Evolutionary conservation across 2,797 vertebrate species (phyloP).

Genomic region (Lophius americanus): DNA sequence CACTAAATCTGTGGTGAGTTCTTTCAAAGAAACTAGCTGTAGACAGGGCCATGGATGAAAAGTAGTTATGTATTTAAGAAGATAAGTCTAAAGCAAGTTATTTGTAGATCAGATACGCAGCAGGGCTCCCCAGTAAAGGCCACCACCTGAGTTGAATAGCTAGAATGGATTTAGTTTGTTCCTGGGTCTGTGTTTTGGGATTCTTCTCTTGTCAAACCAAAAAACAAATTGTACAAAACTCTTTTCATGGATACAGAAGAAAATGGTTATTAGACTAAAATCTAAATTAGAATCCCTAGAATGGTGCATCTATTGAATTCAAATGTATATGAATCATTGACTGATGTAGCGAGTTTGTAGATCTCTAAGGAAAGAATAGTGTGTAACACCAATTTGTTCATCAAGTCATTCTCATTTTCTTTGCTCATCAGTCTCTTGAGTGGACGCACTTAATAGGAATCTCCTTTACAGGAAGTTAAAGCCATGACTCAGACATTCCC

Average conservation of each 20-base stretch:
- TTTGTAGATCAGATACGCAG: background rate
- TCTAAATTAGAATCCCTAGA: background rate
- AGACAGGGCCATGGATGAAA: background rate
- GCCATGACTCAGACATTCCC: slow-evolving; percentile 50
- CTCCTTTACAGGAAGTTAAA: slow-evolving; percentile 52
- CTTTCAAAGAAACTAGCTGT: background rate
- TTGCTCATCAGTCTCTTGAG: background rate
- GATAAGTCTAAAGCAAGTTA: background rate
- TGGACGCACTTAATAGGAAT: slow-evolving; percentile 15
- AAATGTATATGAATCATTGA: background rate
- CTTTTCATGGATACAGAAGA: background rate
- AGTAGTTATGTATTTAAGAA: background rate
- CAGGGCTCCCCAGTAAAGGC: background rate
- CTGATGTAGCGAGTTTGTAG: background rate
- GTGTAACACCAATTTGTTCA: background rate
- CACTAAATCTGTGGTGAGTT: background rate
- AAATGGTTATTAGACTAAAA: too few species aligned
- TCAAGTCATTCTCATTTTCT: background rate
- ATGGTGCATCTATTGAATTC: background rate
- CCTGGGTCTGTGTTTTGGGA: background rate
- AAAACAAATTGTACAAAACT: background rate
- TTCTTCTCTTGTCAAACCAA: background rate
- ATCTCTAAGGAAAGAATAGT: background rate
- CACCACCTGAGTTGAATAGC: background rate
- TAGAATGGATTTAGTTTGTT: background rate